These are phyloP conservation scores for Distichodus sexfasciatus DNA, from an alignment of 2,797 vertebrate genomes.

Conservation along the genomic window DNA sequence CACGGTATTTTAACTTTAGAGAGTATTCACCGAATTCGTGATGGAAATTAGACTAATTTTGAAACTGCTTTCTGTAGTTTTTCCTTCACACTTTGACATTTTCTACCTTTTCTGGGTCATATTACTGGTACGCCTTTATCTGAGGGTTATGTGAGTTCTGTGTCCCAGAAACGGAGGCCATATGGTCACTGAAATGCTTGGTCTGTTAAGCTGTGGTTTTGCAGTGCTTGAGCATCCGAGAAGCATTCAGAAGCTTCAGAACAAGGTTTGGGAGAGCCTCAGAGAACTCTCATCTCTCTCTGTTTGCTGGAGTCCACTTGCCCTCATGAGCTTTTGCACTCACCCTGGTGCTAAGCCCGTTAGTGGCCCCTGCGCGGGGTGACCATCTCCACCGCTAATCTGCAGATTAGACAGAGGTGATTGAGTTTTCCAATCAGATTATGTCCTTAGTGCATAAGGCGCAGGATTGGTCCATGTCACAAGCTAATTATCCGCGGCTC, in stretches of 20 bases:
- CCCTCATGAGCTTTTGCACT: slow-evolving; percentile 17
- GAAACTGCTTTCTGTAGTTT: too few relatives aligned
- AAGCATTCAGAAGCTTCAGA: too few relatives aligned
- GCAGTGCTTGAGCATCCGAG: background rate
- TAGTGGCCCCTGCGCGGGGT: slow-evolving; percentile 22
- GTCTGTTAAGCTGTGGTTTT: background rate
- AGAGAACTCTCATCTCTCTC: background rate
- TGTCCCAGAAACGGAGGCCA: background rate
- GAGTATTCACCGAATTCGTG: too few relatives aligned
- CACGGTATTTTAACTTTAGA: too few relatives aligned
- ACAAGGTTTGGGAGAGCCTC: background rate
- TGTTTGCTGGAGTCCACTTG: background rate
- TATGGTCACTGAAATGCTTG: background rate
- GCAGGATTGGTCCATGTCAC: slow-evolving; percentile 31
- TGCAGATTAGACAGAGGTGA: slow-evolving; percentile 46
- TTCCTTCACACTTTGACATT: too few relatives aligned
- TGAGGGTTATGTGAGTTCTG: background rate
- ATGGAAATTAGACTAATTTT: too few relatives aligned
- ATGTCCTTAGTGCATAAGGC: slow-evolving; percentile 34
- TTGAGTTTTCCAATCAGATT: slow-evolving; percentile 42
- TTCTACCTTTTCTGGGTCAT: background rate
- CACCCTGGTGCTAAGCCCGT: slow-evolving; percentile 28
- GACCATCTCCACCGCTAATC: slow-evolving; percentile 38
- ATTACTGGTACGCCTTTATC: background rate
- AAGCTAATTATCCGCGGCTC: slow-evolving; percentile 41